These are phyloP conservation scores for Eupithecia insigniata DNA, from an alignment of 2,888 invertebrate genomes.

Conservation along the genomic window DNA sequence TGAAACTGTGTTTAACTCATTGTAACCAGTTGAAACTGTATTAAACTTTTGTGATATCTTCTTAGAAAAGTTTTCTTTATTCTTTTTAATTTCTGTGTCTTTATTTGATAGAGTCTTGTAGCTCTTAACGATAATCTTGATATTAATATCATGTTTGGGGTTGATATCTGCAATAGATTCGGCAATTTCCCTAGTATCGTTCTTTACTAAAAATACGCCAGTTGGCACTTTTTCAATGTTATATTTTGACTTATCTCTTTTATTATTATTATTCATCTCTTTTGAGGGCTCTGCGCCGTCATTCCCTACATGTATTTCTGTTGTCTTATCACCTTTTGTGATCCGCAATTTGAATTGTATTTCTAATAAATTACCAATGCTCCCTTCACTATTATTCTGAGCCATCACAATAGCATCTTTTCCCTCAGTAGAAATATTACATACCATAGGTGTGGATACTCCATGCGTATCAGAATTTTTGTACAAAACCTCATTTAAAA, in stretches of 20 bases:
- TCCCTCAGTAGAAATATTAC: not conserved
- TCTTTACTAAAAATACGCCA: constrained; percentile 57
- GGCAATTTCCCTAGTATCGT: constrained; percentile 43
- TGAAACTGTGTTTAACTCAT: not conserved
- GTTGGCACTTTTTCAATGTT: constrained; percentile 46
- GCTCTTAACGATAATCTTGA: constrained; percentile 68
- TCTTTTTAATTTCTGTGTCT: constrained; percentile 38
- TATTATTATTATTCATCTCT: not conserved
- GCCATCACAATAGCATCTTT: constrained; percentile 16
- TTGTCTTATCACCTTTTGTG: constrained; percentile 61
- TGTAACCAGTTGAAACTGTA: constrained; percentile 62
- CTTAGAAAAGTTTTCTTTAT: constrained; percentile 55
- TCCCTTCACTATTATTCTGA: constrained; percentile 53
- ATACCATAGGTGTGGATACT: constrained; percentile 50
- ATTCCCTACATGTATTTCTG: constrained; percentile 58
- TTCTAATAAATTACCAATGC: constrained; percentile 64
- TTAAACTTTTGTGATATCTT: constrained; percentile 67
- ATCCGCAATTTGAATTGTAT: constrained; percentile 69
- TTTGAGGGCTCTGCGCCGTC: constrained; percentile 37
- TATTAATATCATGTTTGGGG: constrained; percentile 65
- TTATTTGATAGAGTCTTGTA: constrained; percentile 52
- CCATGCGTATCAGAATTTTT: constrained; percentile 57
- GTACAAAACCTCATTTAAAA: constrained; percentile 57
- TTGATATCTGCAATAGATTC: constrained; percentile 45
- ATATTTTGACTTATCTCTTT: not conserved